phyloP scores from a whole-genome alignment of 2,888 invertebrate genomes.

The Eupithecia centaureata region DNA sequence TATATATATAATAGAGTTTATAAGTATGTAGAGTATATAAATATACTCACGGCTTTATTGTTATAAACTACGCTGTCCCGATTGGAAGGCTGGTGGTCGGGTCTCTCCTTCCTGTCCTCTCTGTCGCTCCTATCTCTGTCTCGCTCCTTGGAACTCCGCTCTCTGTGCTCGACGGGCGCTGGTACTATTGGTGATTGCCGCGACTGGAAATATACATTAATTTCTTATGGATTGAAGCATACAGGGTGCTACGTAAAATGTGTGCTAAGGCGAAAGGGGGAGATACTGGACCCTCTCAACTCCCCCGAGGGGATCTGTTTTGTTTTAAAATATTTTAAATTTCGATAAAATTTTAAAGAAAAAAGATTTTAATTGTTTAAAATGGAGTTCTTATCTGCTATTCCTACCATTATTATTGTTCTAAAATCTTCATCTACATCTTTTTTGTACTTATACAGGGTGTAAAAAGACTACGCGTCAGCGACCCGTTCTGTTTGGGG shows the following conservation, averaged over 20 bases:
- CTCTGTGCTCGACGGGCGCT: slow-evolving; percentile 72
- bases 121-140: slow-evolving; percentile 46
- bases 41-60: slow-evolving; percentile 27
- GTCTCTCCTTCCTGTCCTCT: slow-evolving; percentile 61
- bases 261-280: no score
- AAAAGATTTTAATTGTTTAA: no score
- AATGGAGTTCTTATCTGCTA: slow-evolving; percentile 68
- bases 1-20: no score
- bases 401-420: slow-evolving; percentile 71
- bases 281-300: no score
- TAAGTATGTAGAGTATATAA: no score
- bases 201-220: slow-evolving; percentile 56
- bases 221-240: no score
- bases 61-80: slow-evolving; percentile 35
- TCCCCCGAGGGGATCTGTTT: no score
- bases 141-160: slow-evolving; percentile 72
- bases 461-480: slow-evolving; percentile 53
- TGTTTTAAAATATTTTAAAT: no score
- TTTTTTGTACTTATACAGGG: no score
- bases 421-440: no score
- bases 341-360: no score
- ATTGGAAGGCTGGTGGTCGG: slow-evolving; percentile 52
- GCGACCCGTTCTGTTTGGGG: slow-evolving; percentile 67
- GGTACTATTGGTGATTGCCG: slow-evolving; percentile 68
- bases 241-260: no score